Conservation (phyloP, 2,113 vertebrate species). For the Dunckerocampus dactyliophorus region DNA sequence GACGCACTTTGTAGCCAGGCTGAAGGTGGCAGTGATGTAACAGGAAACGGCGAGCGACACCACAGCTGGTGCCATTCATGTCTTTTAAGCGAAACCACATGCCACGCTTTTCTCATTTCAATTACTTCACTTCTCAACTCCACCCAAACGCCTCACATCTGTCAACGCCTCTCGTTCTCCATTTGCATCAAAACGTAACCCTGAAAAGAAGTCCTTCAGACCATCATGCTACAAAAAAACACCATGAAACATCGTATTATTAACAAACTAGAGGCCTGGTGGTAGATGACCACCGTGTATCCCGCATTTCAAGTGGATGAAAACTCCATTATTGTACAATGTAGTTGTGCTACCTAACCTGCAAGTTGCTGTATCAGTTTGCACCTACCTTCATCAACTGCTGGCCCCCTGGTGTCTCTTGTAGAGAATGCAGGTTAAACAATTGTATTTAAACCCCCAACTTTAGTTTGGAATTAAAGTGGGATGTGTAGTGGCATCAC, state of each 20-base stretch:
- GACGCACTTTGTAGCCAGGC: neutral
- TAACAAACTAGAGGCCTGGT: neutral
- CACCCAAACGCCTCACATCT: neutral
- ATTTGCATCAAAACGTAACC: neutral
- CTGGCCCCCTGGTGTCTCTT: neutral
- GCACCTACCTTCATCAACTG: neutral
- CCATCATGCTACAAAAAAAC: too few relatives aligned
- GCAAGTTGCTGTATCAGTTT: neutral
- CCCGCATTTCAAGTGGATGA: too few relatives aligned
- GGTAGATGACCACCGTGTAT: neutral
- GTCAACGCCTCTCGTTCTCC: neutral
- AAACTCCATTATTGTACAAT: neutral
- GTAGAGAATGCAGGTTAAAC: too few relatives aligned
- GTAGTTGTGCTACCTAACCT: neutral
- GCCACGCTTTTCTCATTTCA: neutral
- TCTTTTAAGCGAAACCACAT: conserved; percentile 22
- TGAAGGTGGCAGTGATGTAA: conserved; percentile 18
- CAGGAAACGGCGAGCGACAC: conserved; percentile 25
- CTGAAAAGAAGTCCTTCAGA: neutral
- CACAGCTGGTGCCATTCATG: neutral
- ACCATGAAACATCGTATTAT: too few relatives aligned
- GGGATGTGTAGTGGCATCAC: too few relatives aligned
- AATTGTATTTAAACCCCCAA: too few relatives aligned
- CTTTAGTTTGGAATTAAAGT: too few relatives aligned
- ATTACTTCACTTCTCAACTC: neutral